Evolutionary conservation across 2,888 invertebrate genomes (phyloP).

Genomic region (Xanthia togata): DNA sequence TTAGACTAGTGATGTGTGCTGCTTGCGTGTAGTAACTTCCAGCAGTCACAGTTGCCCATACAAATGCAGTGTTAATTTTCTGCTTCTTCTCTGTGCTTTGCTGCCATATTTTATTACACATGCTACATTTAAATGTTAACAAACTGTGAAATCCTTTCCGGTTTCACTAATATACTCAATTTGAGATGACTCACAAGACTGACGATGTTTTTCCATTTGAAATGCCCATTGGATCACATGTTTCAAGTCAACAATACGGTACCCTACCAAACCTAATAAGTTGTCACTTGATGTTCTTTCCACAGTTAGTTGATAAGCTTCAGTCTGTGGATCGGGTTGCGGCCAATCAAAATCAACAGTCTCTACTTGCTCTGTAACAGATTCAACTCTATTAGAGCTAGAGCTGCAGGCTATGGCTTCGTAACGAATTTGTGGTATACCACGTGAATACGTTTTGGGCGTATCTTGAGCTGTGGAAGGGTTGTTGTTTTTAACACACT

Average conservation of each 20-base stretch:
- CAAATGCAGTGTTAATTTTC: background rate
- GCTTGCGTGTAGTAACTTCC: slow-evolving; percentile 3
- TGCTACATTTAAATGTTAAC: background rate
- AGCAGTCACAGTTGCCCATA: slow-evolving; percentile 6
- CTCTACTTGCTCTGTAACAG: background rate
- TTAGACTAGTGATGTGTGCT: slow-evolving; percentile 4
- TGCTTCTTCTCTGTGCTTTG: background rate
- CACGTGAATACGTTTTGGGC: too few species aligned
- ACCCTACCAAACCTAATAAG: background rate
- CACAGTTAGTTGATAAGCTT: slow-evolving; percentile 1
- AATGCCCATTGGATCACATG: background rate
- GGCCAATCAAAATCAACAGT: background rate
- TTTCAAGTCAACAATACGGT: background rate
- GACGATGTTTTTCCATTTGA: slow-evolving; percentile 1
- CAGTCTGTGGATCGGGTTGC: background rate
- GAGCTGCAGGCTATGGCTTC: too few species aligned
- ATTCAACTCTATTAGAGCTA: background rate
- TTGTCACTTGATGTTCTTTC: slow-evolving; percentile 1
- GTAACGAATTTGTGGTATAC: too few species aligned
- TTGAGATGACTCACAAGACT: slow-evolving; percentile 11
- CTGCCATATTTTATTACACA: background rate
- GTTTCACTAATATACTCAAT: background rate
- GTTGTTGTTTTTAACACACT: too few species aligned
- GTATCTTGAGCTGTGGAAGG: too few species aligned
- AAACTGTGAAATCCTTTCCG: slow-evolving; percentile 1